Percentiles rank a stretch among this genome's conserved stretches.
Conservation (phyloP, 2,888 invertebrate species). For the Sphaerophoria rueppellii region DNA sequence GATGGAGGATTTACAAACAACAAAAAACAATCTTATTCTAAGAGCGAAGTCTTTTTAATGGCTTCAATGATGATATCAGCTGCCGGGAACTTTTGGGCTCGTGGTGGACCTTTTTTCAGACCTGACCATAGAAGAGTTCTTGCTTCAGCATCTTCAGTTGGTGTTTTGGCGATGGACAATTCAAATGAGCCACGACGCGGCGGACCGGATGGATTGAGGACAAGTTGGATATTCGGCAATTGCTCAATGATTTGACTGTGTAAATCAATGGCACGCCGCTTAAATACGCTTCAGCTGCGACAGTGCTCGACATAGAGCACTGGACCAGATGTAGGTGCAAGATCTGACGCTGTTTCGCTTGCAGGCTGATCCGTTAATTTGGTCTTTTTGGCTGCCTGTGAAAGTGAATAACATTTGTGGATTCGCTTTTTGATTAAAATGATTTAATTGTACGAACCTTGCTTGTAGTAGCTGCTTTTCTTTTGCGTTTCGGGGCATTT, state of each 20-base stretch:
- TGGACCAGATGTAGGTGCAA: slow-evolving; percentile 65
- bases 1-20: slow-evolving; percentile 8
- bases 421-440: neutral
- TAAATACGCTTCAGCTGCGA: slow-evolving; percentile 80
- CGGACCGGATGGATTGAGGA: slow-evolving; percentile 77
- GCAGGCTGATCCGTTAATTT: slow-evolving; percentile 34
- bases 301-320: slow-evolving; percentile 80
- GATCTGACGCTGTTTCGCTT: neutral
- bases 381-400: slow-evolving; percentile 44
- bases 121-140: slow-evolving; percentile 79
- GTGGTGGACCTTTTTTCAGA: slow-evolving; percentile 78
- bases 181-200: slow-evolving; percentile 80
- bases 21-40: neutral
- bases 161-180: slow-evolving; percentile 75
- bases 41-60: slow-evolving; percentile 47
- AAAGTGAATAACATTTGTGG: too few species aligned
- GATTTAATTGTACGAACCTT: slow-evolving; percentile 43
- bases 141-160: slow-evolving; percentile 70
- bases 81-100: slow-evolving; percentile 79
- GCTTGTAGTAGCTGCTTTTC: slow-evolving; percentile 56
- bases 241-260: slow-evolving; percentile 75
- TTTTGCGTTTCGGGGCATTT: slow-evolving; percentile 75
- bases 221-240: slow-evolving; percentile 74
- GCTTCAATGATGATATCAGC: slow-evolving; percentile 75
- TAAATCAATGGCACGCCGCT: slow-evolving; percentile 79